phyloP scores from a whole-genome alignment of 2,797 vertebrate species.

The Tragelaphus eurycerus region DNA sequence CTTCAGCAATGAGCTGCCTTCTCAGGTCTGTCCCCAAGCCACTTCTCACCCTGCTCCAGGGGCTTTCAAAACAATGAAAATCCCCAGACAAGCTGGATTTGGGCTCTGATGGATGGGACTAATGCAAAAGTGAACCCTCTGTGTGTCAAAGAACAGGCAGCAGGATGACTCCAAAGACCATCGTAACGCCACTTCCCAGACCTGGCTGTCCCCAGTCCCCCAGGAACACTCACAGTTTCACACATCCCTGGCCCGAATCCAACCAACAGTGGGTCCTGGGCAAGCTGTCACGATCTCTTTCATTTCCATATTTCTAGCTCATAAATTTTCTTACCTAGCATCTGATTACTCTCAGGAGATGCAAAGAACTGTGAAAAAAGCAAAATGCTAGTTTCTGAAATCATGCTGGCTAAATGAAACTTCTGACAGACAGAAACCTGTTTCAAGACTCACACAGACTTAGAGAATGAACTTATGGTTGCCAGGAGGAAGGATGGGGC shows the following conservation, averaged over 20 bases:
- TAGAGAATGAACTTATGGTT: background rate
- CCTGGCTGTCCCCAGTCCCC: background rate
- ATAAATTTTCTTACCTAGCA: background rate
- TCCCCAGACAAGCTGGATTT: background rate
- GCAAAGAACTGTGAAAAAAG: constrained; percentile 10
- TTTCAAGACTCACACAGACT: background rate
- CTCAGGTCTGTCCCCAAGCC: background rate
- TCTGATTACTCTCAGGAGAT: background rate
- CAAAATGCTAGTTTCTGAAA: background rate
- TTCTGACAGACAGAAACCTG: background rate
- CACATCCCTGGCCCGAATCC: background rate
- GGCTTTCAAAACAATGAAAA: background rate
- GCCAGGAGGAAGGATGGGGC: background rate
- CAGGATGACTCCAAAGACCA: background rate
- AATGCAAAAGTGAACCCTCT: background rate
- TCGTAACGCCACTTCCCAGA: background rate
- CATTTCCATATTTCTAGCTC: background rate
- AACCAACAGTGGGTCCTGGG: background rate
- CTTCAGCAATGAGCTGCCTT: background rate
- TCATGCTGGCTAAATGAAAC: background rate
- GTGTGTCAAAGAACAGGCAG: background rate
- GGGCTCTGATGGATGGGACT: background rate
- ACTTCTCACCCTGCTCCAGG: background rate
- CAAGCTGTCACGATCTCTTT: background rate
- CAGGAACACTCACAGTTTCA: background rate